Conservation (phyloP, 2,888 invertebrate genomes). For the Acleris cristana region DNA sequence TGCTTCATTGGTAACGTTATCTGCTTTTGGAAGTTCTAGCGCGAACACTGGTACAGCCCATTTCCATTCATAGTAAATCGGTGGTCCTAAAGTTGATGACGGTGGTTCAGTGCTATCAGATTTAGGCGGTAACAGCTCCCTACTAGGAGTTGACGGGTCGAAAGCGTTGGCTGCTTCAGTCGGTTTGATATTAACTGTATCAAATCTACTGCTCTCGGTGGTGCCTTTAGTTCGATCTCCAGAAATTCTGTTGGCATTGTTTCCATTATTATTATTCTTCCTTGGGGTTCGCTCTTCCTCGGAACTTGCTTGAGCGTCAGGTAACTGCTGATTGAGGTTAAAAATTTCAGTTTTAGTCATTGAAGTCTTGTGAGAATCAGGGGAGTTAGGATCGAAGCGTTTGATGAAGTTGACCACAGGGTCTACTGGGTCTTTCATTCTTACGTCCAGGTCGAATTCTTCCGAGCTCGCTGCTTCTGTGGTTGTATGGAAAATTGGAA, state of each 20-base stretch:
- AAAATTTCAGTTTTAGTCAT: conserved; percentile 74
- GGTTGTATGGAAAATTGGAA: conserved; percentile 59
- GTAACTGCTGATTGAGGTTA: conserved; percentile 67
- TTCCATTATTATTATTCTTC: conserved; percentile 61
- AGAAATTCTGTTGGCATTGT: conserved; percentile 60
- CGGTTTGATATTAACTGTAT: conserved; percentile 63
- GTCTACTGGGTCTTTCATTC: conserved; percentile 54
- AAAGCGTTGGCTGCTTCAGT: conserved; percentile 39
- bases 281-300: conserved; percentile 69
- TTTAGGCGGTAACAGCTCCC: conserved; percentile 82
- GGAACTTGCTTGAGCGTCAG: conserved; percentile 66
- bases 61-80: conserved; percentile 86
- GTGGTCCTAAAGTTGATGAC: conserved; percentile 84
- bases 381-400: conserved; percentile 74
- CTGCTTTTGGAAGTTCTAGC: conserved; percentile 79
- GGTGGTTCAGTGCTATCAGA: conserved; percentile 64
- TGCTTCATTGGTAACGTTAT: conserved; percentile 61
- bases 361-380: conserved; percentile 65
- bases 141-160: conserved; percentile 54
- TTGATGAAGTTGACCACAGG: conserved; percentile 74
- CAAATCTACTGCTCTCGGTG: conserved; percentile 55
- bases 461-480: conserved; percentile 54
- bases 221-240: conserved; percentile 58
- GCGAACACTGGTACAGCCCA: conserved; percentile 86
- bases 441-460: conserved; percentile 51